Percentiles rank a stretch among this genome's conserved stretches.
Conservation (phyloP, 1,140 invertebrate genomes). For the Oryctes rhinoceros region DNA sequence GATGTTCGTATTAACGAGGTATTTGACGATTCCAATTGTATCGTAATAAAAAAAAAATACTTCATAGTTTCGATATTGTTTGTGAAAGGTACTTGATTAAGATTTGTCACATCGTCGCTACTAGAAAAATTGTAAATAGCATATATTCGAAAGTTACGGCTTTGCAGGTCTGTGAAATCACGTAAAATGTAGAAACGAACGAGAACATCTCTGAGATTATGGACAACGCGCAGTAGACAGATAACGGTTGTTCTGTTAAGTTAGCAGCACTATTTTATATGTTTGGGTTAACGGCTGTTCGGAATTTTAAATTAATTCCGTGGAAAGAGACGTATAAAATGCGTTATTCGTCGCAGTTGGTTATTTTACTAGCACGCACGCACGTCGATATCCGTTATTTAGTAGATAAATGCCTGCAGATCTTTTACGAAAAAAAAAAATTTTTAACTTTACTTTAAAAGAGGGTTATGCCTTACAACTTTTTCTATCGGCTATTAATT, state of each 20-base stretch:
- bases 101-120: neutral
- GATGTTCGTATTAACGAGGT: too few species aligned
- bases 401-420: too few species aligned
- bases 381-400: too few species aligned
- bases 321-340: conserved; percentile 14
- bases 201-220: neutral
- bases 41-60: too few species aligned
- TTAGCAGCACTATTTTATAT: conserved; percentile 18
- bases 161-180: neutral
- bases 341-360: neutral
- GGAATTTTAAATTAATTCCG: conserved; percentile 11
- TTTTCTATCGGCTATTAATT: too few species aligned
- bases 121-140: neutral
- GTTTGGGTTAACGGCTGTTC: neutral
- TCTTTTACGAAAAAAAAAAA: too few species aligned
- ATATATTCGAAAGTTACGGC: neutral
- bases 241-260: conserved; percentile 15
- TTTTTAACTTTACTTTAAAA: too few species aligned
- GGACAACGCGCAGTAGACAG: neutral
- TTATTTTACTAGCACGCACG: neutral
- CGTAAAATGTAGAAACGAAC: neutral
- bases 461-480: too few species aligned
- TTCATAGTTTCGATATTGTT: too few species aligned
- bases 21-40: too few species aligned
- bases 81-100: too few species aligned